Evolutionary conservation across 2,797 vertebrate species (phyloP).

Genomic region (Notolabrus celidotus): DNA sequence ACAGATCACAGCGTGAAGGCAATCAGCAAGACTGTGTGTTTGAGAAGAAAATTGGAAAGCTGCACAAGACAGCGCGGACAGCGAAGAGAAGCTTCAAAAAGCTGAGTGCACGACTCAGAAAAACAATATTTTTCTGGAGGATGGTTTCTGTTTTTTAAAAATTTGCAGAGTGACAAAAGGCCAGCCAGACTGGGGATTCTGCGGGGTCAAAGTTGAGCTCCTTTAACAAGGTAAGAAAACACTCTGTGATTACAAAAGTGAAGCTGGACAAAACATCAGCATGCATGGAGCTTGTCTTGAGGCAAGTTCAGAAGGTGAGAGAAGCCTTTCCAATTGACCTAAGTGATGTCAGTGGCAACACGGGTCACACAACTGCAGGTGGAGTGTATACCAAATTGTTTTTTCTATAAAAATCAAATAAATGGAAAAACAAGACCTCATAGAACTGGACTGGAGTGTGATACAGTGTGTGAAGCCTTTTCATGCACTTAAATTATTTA

Average conservation of each 20-base stretch:
- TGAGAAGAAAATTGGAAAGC: slow-evolving; percentile 31
- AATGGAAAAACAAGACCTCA: slow-evolving; percentile 19
- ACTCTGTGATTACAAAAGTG: slow-evolving; percentile 20
- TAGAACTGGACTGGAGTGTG: background rate
- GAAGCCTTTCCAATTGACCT: slow-evolving; percentile 26
- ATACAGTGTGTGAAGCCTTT: background rate
- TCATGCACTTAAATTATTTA: too few species aligned
- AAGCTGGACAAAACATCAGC: slow-evolving; percentile 16
- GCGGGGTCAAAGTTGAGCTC: slow-evolving; percentile 12
- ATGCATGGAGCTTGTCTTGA: slow-evolving; percentile 16
- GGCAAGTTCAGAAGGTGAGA: background rate
- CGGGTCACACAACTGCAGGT: background rate
- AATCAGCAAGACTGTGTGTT: slow-evolving; percentile 36
- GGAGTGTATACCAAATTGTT: slow-evolving; percentile 8
- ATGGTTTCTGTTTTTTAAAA: slow-evolving; percentile 27
- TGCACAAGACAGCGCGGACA: slow-evolving; percentile 4
- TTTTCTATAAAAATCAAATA: slow-evolving; percentile 18
- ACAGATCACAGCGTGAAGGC: slow-evolving; percentile 49
- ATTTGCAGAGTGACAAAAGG: slow-evolving; percentile 39
- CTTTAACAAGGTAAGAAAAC: slow-evolving; percentile 39
- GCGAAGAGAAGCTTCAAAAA: slow-evolving; percentile 20
- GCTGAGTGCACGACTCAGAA: slow-evolving; percentile 25
- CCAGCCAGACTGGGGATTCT: slow-evolving; percentile 30
- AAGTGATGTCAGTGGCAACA: slow-evolving; percentile 22
- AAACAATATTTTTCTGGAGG: slow-evolving; percentile 35